Evolutionary conservation across 1,140 invertebrate genomes (phyloP), one percentile per base, ranked within the genome.

Genomic region (Frieseomelitta varia): DNA sequence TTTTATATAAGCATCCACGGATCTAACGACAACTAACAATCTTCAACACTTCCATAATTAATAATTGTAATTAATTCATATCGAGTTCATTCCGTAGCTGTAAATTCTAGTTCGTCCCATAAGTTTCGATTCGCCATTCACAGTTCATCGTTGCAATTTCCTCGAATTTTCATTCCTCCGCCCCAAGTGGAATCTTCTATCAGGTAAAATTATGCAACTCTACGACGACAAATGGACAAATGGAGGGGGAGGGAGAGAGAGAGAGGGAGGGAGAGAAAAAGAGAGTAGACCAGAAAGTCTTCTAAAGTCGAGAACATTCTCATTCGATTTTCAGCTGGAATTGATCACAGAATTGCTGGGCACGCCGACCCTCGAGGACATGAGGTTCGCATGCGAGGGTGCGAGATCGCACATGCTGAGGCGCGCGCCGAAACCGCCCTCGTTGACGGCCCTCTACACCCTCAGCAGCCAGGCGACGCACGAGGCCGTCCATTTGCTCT

Each of bases 401-500:
- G 99, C 99, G 10, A 96, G 98, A 89, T 97, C 97, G 72, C 99
- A 99, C 94, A 98, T 99, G 96, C 93, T 99, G 85, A 96, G 98
- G 39, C 96, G 98, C 85, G 97, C 98, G 63, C 97, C 97, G 58
- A 99, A 99, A 94, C 97, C 97, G 84, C 97, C 98, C 58, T 97
- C 98, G 72, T 96, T 99, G 76, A 97, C 98, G 80, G 97, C 98
- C 56, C 96, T 99, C 73, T 99, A 99, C 95, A 98, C 97, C 72
- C 96, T 99, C 39, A 98, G 97, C 79, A 97, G 96, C 89, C 98
- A 99, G 93, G 98, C 98, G 85, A 99, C 98, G 74, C 98, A 99
- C 92, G 99, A 99, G 95, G 99, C 99, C 79, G 98, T 99, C 79
- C 99, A 99, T 96, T 96, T 99, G 89, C 96, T 99, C n/a, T 98